Conservation (phyloP, 2,113 vertebrate species). For the Anhinga rufa region DNA sequence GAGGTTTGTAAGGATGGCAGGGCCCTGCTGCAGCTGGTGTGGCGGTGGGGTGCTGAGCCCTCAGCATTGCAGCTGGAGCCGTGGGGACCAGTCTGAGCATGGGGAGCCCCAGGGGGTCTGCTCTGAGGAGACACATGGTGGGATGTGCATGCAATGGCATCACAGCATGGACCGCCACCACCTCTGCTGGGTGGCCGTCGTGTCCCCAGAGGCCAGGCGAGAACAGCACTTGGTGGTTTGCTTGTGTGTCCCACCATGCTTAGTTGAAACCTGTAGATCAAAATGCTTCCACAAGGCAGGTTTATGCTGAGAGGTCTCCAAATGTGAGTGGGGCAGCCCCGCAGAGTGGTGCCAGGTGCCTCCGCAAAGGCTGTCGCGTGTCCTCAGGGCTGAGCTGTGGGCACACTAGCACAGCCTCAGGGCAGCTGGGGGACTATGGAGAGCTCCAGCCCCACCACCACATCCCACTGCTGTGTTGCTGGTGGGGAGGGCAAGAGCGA, state of each 20-base stretch:
- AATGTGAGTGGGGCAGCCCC: background rate
- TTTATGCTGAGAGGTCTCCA: background rate
- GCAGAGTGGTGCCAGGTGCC: background rate
- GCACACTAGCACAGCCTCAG: background rate
- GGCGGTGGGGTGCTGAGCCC: background rate
- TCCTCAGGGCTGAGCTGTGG: background rate
- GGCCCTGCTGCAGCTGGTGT: background rate
- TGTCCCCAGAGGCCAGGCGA: background rate
- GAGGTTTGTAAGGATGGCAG: background rate
- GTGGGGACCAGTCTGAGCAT: background rate
- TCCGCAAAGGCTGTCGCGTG: accelerated
- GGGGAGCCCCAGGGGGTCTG: background rate
- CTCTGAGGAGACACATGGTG: background rate
- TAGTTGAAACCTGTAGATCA: background rate
- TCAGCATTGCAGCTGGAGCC: background rate
- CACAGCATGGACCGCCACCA: background rate
- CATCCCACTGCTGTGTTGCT: background rate
- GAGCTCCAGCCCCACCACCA: background rate
- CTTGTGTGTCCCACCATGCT: background rate
- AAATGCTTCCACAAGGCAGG: background rate
- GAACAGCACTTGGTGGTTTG: background rate
- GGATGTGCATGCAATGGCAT: background rate
- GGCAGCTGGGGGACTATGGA: accelerated
- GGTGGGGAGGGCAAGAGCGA: background rate
- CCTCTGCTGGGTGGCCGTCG: background rate